Evolutionary conservation across 2,888 invertebrate genomes (phyloP).

Genomic region (Gibbula magus): DNA sequence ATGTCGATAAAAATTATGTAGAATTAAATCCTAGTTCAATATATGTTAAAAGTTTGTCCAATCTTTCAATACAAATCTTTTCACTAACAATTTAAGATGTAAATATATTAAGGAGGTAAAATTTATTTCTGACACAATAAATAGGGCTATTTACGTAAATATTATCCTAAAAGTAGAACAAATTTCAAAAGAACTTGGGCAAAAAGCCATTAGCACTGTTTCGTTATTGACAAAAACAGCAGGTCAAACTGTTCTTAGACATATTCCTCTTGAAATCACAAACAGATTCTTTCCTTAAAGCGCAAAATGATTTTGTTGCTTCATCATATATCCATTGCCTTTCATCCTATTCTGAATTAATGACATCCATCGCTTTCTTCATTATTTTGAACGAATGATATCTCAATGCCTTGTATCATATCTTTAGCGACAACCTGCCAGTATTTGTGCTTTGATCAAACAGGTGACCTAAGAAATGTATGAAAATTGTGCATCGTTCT

Average conservation of each 20-base stretch:
- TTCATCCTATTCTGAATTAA: no score
- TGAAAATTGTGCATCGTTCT: conserved; percentile 14
- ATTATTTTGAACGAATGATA: no score
- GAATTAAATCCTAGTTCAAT: conserved; percentile 10
- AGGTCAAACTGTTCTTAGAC: no score
- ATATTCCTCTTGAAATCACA: no score
- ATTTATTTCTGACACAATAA: not conserved
- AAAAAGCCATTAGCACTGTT: no score
- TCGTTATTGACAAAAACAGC: no score
- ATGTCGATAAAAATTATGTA: not conserved
- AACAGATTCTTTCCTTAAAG: no score
- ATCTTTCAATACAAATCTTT: not conserved
- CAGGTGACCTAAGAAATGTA: conserved; percentile 10
- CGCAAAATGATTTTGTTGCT: no score
- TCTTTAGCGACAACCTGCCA: not conserved
- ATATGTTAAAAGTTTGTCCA: conserved; percentile 5
- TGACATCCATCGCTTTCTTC: no score
- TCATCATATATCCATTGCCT: no score
- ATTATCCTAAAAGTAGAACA: not conserved
- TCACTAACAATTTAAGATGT: conserved; percentile 7
- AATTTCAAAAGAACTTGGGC: no score
- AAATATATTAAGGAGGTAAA: not conserved
- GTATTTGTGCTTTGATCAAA: conserved; percentile 20
- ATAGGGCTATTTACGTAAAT: not conserved
- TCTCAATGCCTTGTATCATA: no score